phyloP scores from a whole-genome alignment of 1,140 invertebrate species.

The Aporrectodea caliginosa region DNA sequence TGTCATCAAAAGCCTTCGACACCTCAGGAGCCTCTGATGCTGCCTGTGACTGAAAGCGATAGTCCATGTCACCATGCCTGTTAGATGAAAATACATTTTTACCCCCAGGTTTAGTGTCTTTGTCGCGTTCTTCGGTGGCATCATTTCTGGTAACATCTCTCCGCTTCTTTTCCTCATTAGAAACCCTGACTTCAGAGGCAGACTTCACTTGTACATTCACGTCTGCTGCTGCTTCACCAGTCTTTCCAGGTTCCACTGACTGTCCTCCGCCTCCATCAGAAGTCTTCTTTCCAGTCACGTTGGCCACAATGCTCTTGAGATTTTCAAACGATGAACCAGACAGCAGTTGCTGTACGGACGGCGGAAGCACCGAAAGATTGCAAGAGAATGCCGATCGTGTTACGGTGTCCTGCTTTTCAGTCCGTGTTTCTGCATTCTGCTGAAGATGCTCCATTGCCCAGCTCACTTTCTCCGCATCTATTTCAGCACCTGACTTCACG shows the following conservation, averaged over 20 bases:
- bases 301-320: constrained; percentile 19
- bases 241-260: too few relatives aligned
- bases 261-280: neutral
- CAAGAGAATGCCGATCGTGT: neutral
- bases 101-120: too few relatives aligned
- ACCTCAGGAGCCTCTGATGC: too few relatives aligned
- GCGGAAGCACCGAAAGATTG: constrained; percentile 48
- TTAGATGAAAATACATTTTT: neutral
- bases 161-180: too few relatives aligned
- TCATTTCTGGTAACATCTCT: too few relatives aligned
- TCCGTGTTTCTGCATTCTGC: neutral
- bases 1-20: too few relatives aligned
- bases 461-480: neutral
- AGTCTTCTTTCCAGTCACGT: neutral
- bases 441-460: neutral
- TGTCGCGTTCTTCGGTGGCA: too few relatives aligned
- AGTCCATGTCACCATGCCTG: neutral
- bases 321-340: constrained; percentile 13
- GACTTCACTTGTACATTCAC: too few relatives aligned
- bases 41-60: neutral
- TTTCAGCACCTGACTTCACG: too few relatives aligned
- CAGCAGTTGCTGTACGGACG: constrained; percentile 17
- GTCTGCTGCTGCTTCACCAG: too few relatives aligned
- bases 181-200: too few relatives aligned
- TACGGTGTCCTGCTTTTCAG: neutral